These are phyloP conservation scores for Cyprinus carpio DNA, from an alignment of 2,113 vertebrate species.

Conservation along the genomic window DNA sequence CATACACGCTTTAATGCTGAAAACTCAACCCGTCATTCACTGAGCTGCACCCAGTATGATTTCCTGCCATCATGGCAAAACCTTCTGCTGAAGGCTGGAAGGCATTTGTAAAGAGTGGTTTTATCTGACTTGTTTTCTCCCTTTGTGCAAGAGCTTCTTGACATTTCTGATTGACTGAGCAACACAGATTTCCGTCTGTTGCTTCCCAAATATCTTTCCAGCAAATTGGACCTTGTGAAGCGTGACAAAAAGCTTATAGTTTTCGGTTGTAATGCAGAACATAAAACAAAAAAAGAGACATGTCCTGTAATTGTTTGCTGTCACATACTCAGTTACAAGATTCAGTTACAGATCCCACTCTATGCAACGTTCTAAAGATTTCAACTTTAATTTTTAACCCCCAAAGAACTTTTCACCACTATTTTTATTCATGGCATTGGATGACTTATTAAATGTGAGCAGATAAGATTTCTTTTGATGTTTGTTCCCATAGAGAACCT, in stretches of 20 bases:
- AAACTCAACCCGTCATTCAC: background rate
- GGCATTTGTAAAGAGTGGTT: conserved; percentile 37
- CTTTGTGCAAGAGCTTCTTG: conserved; percentile 28
- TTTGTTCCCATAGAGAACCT: conserved; percentile 33
- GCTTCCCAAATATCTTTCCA: conserved; percentile 43
- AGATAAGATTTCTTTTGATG: conserved; percentile 33
- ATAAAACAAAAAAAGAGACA: background rate
- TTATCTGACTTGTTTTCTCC: conserved; percentile 43
- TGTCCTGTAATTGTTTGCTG: background rate
- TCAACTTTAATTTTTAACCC: background rate
- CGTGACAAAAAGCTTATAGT: conserved; percentile 38
- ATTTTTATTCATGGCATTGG: conserved; percentile 10
- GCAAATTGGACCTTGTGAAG: conserved; percentile 47
- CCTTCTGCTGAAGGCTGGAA: conserved; percentile 20
- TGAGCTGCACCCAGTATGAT: background rate
- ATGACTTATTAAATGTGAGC: conserved; percentile 15
- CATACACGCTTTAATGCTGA: conserved; percentile 7
- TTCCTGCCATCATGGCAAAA: background rate
- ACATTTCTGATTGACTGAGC: conserved; percentile 42
- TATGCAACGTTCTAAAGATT: background rate
- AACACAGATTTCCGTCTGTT: conserved; percentile 40
- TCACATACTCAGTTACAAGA: background rate
- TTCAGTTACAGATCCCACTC: background rate
- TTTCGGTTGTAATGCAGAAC: conserved; percentile 15
- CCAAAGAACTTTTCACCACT: background rate